Evolutionary conservation across 23 tunicate genomes (phyloP), one percentile per base, ranked within the genome.

Genomic region (Trididemnum nubilum): DNA sequence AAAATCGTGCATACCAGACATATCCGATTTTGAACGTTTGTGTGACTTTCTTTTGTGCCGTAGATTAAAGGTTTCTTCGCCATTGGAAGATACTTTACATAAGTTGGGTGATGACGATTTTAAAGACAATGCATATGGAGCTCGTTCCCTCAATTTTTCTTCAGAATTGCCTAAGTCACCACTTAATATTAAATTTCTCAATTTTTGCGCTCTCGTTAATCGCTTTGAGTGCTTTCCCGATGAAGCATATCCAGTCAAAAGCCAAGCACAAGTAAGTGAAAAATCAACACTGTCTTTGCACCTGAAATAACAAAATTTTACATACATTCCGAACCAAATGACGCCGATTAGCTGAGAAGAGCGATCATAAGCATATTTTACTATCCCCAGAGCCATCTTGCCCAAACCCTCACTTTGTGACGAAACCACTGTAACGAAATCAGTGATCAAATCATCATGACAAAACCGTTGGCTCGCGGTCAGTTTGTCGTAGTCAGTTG

Each of bases 241-340:
- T n/a, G 85, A 60, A 18, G 89, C 31, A 75, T 76, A 93, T 18
- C 98, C 91, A 9, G 92, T 89, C 25, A 96, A 89, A 15, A 96
- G 88, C 96, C 96, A 91, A 0, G 99, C 99, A 76, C 97, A 96
- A 61, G 33, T 96, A 73, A 96, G 64, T 1, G 99, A 82, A 36
- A 96, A 96, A 60, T 96, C 96, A 34, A 84, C 88, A 87, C 96
- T 96, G 74, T 91, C 99, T 76, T 75, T 83, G 72, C 99, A 96
- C 73, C 99, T 96, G 83, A 36, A 60, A 86, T 28, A 63, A 63
- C 12, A 49, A 49, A n/a, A n/a, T n/a, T n/a, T n/a, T n/a, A n/a
- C n/a, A n/a, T n/a, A n/a, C n/a, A n/a, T n/a, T n/a, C n/a, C n/a
- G n/a, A n/a, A n/a, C n/a, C n/a, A n/a, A n/a, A n/a, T n/a, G n/a